Evolutionary conservation across 2,113 vertebrate species (phyloP), one percentile per base, ranked within the genome.

Genomic region (Rhinichthys klamathensis): DNA sequence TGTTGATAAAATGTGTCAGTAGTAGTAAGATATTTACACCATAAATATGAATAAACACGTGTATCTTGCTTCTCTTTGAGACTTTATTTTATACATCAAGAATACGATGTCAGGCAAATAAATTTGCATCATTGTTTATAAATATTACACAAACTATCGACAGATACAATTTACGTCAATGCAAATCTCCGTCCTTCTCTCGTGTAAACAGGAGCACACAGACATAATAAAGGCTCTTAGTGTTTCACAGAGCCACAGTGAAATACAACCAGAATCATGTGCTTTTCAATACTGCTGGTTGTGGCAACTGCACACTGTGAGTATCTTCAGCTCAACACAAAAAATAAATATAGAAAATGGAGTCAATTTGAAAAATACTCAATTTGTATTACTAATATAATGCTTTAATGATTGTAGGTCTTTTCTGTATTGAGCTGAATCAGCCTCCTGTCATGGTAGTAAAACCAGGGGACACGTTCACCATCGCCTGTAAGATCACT

Each of bases 361-460:
- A 38, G 9, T n/a, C n/a, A n/a, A n/a, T n/a, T n/a, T n/a, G n/a
- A n/a, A n/a, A n/a, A n/a, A n/a, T n/a, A n/a, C 35, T 70, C 6
- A 27, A 8, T 41, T 63, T 25, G 0, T 1, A 16, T 74, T 1
- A 49, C 21, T 76, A 41, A 38, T 18, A 9, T 18, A 9, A 27
- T 54, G 7, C 9, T 80, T 35, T 35, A 2, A 6, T 70, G 10
- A 11, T 41, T 69, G 16, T 69, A 76, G 44, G 60, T 56, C 23
- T 54, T 67, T 35, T 77, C 7, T 78, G 85, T 78, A 87, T 84
- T 81, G 87, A 82, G 54, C 63, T 85, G 58, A 18, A 77, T 32
- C 79, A 85, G 56, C 54, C 82, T 63, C 32, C 82, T 73, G 65
- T 5, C 12, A 60, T 86, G 25, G 56, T 73, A 15, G 69, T 81